Evolutionary conservation across 92 coral and sea anemone species (phyloP), one percentile per base, ranked within the genome.

Genomic region (Anthopleura xanthogrammica): DNA sequence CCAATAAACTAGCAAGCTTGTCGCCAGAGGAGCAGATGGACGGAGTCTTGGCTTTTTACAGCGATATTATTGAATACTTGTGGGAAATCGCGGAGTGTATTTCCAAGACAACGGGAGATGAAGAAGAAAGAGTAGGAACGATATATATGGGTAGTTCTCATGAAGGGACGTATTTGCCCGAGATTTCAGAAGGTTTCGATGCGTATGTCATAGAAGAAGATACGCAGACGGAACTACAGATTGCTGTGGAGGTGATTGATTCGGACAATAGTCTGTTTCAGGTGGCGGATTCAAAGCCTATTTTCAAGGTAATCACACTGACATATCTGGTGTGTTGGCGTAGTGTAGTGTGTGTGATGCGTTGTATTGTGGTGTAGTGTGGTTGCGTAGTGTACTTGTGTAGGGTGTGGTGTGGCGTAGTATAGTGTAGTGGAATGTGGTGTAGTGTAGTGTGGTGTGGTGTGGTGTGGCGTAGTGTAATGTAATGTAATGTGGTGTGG

Each of bases 141-240:
- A 80, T 86, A 2, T 75, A 72, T 68, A 60, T 86, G 89, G 89
- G 89, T 24, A 86, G 89, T 19, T 80, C 89, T 11, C 75, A 85
- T 0, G 89, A 86, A 4, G 89, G 89, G 0, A 86, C 89, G 3
- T 86, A 86, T 62, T 43, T 86, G 4, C 89, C 89, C 22, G 89
- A 86, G 77, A 41, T 86, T 12, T 72, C 89, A 13, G 76, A 50
- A 4, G 22, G 7, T 3, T 86, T 86, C 75, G 89, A 80, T 50
- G 36, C 16, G 16, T 86, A 75, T 12, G 89, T 86, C 3, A 80
- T 86, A 85, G 89, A 86, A 40, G 89, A 86, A 48, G 89, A 86
- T 29, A 56, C 89, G 9, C 71, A 74, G 77, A 72, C 20, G 58
- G 80, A 86, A 60, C 0, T 86, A 46, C 89, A 60, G 5, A 5